These are phyloP conservation scores for Vesta saturnalis DNA, from an alignment of 2,888 invertebrate species.

Conservation along the genomic window DNA sequence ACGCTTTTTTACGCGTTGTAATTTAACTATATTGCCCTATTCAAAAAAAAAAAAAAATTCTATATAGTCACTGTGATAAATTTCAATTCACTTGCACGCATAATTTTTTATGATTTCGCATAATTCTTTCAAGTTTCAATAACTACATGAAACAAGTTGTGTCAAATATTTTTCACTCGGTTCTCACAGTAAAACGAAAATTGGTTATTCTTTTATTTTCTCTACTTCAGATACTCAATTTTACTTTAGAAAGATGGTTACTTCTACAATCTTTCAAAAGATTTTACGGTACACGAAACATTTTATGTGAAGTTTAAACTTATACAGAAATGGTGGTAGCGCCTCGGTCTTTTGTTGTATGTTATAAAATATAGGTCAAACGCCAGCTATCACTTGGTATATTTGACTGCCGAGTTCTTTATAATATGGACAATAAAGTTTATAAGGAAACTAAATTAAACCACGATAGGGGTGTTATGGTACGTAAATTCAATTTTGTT, in stretches of 20 bases:
- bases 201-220: slow-evolving; percentile 31
- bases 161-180: slow-evolving; percentile 26
- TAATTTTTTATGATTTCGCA: slow-evolving; percentile 22
- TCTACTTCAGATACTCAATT: slow-evolving; percentile 30
- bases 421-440: slow-evolving; percentile 14
- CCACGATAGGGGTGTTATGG: slow-evolving; percentile 15
- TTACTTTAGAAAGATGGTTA: slow-evolving; percentile 28
- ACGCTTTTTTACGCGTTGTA: slow-evolving; percentile 27
- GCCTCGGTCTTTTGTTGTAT: slow-evolving; percentile 32
- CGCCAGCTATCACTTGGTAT: slow-evolving; percentile 22
- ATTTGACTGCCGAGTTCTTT: slow-evolving; percentile 17
- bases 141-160: slow-evolving; percentile 13
- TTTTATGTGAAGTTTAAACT: slow-evolving; percentile 37
- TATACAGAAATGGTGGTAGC: slow-evolving; percentile 30
- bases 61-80: slow-evolving; percentile 27
- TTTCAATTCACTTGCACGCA: slow-evolving; percentile 29
- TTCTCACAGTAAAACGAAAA: slow-evolving; percentile 15
- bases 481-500: neutral
- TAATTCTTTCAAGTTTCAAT: slow-evolving; percentile 22
- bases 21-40: slow-evolving; percentile 28
- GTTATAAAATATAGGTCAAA: slow-evolving; percentile 32
- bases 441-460: slow-evolving; percentile 25
- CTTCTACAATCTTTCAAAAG: slow-evolving; percentile 29
- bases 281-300: slow-evolving; percentile 35
- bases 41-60: slow-evolving; percentile 24